phyloP scores from a whole-genome alignment of 1,140 invertebrate genomes.

The Danaus plexippus region DNA sequence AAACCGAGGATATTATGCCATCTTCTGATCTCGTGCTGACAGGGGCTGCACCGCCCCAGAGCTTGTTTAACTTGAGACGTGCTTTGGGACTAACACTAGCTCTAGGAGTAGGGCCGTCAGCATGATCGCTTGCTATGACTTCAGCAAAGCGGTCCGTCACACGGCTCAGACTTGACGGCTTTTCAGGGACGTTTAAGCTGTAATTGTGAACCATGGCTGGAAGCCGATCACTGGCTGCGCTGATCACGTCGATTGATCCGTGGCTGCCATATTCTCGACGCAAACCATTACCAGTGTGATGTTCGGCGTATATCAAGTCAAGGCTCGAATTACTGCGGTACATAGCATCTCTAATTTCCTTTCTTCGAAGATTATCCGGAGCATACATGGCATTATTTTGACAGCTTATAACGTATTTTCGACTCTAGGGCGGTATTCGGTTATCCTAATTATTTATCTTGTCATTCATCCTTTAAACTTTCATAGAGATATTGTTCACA shows the following conservation, averaged over 20 bases:
- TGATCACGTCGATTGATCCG: conserved; percentile 74
- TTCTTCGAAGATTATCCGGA: conserved; percentile 59
- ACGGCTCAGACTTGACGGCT: conserved; percentile 51
- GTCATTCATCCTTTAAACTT: not conserved
- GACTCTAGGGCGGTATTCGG: conserved; percentile 5
- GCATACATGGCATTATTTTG: conserved; percentile 67
- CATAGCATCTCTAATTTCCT: conserved; percentile 66
- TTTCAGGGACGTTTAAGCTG: conserved; percentile 58
- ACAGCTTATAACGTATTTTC: conserved; percentile 21
- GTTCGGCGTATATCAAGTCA: conserved; percentile 69
- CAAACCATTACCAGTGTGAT: conserved; percentile 57
- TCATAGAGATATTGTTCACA: too few species aligned
- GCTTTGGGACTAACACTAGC: conserved; percentile 81
- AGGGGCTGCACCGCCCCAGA: conserved; percentile 75
- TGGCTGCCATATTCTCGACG: conserved; percentile 75
- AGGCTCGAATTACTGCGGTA: conserved; percentile 76
- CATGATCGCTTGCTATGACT: conserved; percentile 51
- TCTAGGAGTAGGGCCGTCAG: conserved; percentile 56
- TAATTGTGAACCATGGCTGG: conserved; percentile 83
- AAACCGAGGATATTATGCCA: conserved; percentile 48
- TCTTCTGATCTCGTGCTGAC: conserved; percentile 45
- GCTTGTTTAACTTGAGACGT: conserved; percentile 79
- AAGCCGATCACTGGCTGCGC: conserved; percentile 61
- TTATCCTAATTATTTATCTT: conserved; percentile 6
- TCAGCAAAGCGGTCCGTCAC: conserved; percentile 47